Base-by-base conservation (phyloP, 2,888 invertebrate species). In the Tillus elongatus region DNA sequence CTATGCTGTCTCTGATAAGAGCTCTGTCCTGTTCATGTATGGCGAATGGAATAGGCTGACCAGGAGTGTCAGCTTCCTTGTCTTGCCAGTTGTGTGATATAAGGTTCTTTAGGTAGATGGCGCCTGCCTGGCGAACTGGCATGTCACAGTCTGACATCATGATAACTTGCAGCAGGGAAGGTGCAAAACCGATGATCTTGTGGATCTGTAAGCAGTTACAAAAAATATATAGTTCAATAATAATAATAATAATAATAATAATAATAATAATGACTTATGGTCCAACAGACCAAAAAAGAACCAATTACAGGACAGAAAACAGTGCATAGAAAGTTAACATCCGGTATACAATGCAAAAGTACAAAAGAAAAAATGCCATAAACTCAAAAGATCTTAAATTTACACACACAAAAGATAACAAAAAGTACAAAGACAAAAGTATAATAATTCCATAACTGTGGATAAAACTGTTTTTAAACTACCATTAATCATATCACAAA, bases 21-120 rank as follows among this genome's bases (percentile, higher is more conserved):
- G 84, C 84, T 51, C 92, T 77, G 68, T 98, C 98, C 62, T 96
- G 93, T 66, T 98, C 97, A 54, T 96, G 95, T 53, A 97, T 81
- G 48, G 78, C 81, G 67, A 91, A 96, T 12, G 82, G 81, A 39
- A 79, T 69, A 2, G 81, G 77, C 46, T 80, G 80, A 6, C 81
- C 81, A 3, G 54, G 48, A 19, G 6, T n/a, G 47, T 84, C 82
- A 1, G 72, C 69, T 54, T 89, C 87, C 49, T 80, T 77, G 50
- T 89, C 88, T 45, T 80, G 80, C 97, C 97, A 98, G 65, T 79
- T 85, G 54, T 79, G 78, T 15, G 79, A 81, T 38, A 97, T 73
- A 60, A 92, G 73, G 70, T 97, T 98, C 70, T 98, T 98, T 47
- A 98, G 71, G 69, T 95, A 98, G 50, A 98, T 89, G 26, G 87